These are phyloP conservation scores for Pseudotriccus pelzelni DNA, from an alignment of 2,797 vertebrate species.

Conservation along the genomic window DNA sequence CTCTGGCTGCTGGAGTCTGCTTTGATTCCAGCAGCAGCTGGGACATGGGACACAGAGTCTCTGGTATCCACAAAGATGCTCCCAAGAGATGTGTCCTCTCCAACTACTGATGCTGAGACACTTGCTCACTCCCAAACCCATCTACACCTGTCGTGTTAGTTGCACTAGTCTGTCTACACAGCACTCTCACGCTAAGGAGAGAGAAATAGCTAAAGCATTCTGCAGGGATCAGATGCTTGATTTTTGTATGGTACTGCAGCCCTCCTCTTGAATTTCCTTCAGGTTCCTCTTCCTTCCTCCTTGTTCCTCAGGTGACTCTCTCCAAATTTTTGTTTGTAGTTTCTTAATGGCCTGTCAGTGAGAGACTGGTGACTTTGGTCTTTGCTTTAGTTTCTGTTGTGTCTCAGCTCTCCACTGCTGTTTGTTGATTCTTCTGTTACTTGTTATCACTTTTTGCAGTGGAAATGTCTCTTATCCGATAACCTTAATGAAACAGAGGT, in stretches of 20 bases:
- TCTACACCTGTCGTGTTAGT: neutral
- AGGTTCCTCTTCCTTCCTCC: neutral
- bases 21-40: neutral
- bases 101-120: neutral
- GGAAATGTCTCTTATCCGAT: neutral
- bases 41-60: neutral
- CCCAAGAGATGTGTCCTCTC: neutral
- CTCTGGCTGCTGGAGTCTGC: neutral
- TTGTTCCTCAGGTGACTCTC: neutral
- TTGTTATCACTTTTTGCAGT: neutral
- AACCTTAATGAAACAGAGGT: neutral
- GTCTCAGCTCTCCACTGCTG: neutral
- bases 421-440: neutral
- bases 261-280: accelerated
- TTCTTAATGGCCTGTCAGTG: neutral
- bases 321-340: neutral
- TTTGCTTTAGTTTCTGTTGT: neutral
- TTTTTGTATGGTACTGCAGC: neutral
- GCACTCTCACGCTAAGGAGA: neutral
- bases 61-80: neutral
- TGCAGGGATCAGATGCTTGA: neutral
- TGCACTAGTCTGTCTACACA: neutral
- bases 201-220: neutral
- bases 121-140: neutral
- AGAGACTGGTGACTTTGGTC: neutral